Percentiles rank a stretch among this genome's conserved stretches.
Conservation (phyloP, 1,140 invertebrate species). For the Himalopsyche phryganea region DNA sequence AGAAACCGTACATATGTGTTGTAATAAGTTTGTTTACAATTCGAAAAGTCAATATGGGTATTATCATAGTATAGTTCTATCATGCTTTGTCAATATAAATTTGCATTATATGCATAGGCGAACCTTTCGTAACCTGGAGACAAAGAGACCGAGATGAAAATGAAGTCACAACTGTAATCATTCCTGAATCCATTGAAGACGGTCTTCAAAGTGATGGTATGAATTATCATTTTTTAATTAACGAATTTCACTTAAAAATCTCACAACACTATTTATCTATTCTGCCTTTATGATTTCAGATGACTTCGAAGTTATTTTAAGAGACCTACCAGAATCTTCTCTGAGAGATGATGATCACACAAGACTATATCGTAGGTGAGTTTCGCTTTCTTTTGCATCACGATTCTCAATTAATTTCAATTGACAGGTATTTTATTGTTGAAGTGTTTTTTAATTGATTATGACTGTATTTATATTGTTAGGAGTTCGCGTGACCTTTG, state of each 20-base stretch:
- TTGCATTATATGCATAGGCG: too few relatives aligned
- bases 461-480: too few relatives aligned
- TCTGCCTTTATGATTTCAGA: constrained; percentile 1
- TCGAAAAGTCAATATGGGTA: too few relatives aligned
- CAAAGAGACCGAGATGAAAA: constrained; percentile 26
- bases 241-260: neutral
- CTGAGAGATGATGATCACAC: constrained; percentile 15
- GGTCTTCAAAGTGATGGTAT: neutral
- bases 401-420: too few relatives aligned
- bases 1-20: too few relatives aligned
- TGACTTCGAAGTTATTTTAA: constrained; percentile 26
- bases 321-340: constrained; percentile 30
- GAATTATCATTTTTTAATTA: neutral
- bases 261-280: too few relatives aligned
- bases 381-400: too few relatives aligned
- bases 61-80: too few relatives aligned
- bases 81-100: too few relatives aligned
- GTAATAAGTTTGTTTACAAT: too few relatives aligned
- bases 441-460: too few relatives aligned
- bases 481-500: neutral
- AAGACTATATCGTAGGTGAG: constrained; percentile 16
- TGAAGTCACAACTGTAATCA: neutral
- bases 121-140: constrained; percentile 33
- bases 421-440: too few relatives aligned
- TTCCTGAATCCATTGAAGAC: neutral